Evolutionary conservation across 2,113 vertebrate genomes (phyloP).

Genomic region (Bubo blakistoni): DNA sequence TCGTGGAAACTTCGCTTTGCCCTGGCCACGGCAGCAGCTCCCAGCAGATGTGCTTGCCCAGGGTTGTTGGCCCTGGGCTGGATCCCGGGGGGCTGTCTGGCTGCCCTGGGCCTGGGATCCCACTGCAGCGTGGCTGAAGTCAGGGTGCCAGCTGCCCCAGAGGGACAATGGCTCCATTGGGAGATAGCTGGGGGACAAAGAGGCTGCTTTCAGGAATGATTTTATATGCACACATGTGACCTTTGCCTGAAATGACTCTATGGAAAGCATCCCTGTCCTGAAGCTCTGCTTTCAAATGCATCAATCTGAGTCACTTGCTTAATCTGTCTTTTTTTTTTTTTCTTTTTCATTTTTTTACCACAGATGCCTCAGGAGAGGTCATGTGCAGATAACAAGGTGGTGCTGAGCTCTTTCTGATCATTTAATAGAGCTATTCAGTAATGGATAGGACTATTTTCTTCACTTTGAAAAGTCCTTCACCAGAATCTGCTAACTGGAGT

Average conservation of each 20-base stretch:
- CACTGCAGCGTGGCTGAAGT: slow-evolving; percentile 57
- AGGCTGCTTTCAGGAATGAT: slow-evolving; percentile 26
- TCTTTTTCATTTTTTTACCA: not conserved
- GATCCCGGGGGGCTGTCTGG: slow-evolving; percentile 19
- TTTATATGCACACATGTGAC: slow-evolving; percentile 39
- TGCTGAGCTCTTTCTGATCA: not conserved
- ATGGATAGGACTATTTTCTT: not conserved
- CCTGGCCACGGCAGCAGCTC: not conserved
- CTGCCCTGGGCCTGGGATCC: not conserved
- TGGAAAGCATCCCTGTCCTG: not conserved
- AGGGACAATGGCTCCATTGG: slow-evolving; percentile 74
- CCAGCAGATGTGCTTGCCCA: not conserved
- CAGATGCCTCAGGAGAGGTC: slow-evolving; percentile 20
- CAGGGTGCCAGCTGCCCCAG: slow-evolving; percentile 76
- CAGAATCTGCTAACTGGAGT: not conserved
- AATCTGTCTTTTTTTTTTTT: not conserved
- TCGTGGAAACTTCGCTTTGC: fast-evolving
- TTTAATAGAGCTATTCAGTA: not conserved
- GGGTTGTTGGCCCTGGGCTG: not conserved
- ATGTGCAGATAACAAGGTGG: slow-evolving; percentile 17
- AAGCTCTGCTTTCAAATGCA: slow-evolving; percentile 41
- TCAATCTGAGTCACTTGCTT: not conserved
- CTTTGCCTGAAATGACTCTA: slow-evolving; percentile 47
- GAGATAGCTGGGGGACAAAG: slow-evolving; percentile 69
- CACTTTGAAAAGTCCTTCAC: not conserved